Percentiles rank a stretch among this genome's conserved stretches.
phyloP scores from a whole-genome alignment of 2,797 vertebrate species.

The Florisuga fusca region DNA sequence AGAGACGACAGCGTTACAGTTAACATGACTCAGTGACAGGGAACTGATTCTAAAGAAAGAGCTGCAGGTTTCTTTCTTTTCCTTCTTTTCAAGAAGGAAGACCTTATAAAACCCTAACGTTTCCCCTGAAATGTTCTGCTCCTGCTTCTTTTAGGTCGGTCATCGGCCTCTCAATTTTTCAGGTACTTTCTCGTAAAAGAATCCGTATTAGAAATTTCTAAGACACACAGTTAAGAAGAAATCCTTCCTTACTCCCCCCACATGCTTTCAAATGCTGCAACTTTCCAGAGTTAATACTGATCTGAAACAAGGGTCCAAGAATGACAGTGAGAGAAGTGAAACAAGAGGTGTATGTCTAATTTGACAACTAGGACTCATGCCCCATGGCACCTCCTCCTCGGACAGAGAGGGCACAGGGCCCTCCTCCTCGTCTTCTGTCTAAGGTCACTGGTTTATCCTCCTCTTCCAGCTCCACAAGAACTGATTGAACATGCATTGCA shows the following conservation, averaged over 20 bases:
- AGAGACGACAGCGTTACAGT: constrained; percentile 55
- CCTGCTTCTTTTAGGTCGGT: constrained; percentile 26
- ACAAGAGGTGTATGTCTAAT: constrained; percentile 75
- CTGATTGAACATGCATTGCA: constrained; percentile 80
- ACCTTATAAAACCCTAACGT: background rate
- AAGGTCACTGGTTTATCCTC: constrained; percentile 75
- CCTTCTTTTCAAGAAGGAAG: constrained; percentile 1
- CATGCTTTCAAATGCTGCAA: constrained; percentile 58
- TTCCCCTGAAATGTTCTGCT: constrained; percentile 49
- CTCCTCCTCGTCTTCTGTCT: constrained; percentile 70
- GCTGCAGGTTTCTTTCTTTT: constrained; percentile 60
- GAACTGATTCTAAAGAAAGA: constrained; percentile 63
- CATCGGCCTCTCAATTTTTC: constrained; percentile 24
- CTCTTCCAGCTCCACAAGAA: constrained; percentile 76
- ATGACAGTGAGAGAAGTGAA: constrained; percentile 74
- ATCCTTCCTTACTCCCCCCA: constrained; percentile 29
- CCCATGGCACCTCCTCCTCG: constrained; percentile 72
- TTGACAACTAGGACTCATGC: constrained; percentile 75
- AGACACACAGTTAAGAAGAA: constrained; percentile 36
- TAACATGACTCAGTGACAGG: constrained; percentile 54
- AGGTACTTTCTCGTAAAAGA: constrained; percentile 6
- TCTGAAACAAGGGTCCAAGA: constrained; percentile 69
- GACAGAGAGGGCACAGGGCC: constrained; percentile 36
- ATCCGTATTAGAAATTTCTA: constrained; percentile 49
- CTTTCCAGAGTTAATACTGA: constrained; percentile 62